These are phyloP conservation scores for Standfussiana lucernea DNA, from an alignment of 2,888 invertebrate genomes.

Conservation along the genomic window DNA sequence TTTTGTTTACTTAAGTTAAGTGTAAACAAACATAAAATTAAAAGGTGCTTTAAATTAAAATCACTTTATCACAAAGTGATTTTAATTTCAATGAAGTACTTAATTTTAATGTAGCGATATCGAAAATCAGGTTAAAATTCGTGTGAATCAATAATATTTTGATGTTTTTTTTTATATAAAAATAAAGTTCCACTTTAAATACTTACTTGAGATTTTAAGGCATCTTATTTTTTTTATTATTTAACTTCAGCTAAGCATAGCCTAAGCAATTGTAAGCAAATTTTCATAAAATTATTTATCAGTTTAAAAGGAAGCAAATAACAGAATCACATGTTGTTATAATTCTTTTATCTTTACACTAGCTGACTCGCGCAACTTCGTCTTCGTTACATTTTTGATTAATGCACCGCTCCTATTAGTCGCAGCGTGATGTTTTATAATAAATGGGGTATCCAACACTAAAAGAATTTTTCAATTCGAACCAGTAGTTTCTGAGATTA, in stretches of 20 bases:
- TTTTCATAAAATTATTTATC: neutral
- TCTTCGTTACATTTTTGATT: no score
- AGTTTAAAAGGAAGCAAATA: neutral
- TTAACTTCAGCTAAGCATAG: neutral
- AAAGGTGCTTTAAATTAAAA: no score
- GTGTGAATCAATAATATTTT: neutral
- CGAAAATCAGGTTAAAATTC: neutral
- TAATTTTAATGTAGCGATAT: neutral
- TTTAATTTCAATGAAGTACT: constrained; percentile 19
- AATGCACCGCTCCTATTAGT: no score
- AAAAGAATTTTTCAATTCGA: no score
- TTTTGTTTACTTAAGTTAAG: neutral
- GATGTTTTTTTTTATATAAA: neutral
- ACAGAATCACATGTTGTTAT: neutral
- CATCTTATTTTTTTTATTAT: constrained; percentile 15
- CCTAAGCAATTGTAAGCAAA: neutral
- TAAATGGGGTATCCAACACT: no score
- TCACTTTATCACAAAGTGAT: constrained; percentile 13
- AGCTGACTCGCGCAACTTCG: no score
- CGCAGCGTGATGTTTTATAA: no score
- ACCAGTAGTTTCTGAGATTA: no score
- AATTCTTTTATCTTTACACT: no score
- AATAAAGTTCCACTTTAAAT: neutral
- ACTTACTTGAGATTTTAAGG: neutral
- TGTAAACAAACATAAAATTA: constrained; percentile 29